Base-by-base conservation (phyloP, 2,888 invertebrate species). In the Dermolepida albohirtum region DNA sequence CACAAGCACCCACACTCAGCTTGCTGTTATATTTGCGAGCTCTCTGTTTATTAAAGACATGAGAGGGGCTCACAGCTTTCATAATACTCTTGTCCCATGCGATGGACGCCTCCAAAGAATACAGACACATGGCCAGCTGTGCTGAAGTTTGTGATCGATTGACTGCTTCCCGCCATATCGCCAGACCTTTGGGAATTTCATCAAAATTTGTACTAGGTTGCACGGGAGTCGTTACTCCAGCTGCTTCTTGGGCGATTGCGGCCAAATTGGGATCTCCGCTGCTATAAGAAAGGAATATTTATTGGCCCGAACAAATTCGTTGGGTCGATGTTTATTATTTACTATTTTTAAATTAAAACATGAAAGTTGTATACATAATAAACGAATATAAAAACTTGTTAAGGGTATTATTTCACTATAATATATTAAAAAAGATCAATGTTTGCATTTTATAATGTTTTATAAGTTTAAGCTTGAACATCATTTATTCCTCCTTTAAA, bases 51-150 rank as follows among this genome's bases (percentile, higher is more conserved):
- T 81, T 82, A 82, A 81, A 80, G 76, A 79, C 79, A 78, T 76
- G 75, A 75, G 79, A 77, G 74, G 77, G 81, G 92, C 95, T 90
- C 88, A 97, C 97, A 86, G 97, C 98, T 89, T 97, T 97, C 97
- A 98, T 97, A 80, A 97, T 95, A 86, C 97, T 97, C 86, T 97
- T 97, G 85, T 98, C 98, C 98, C 98, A 98, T 43, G 97, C 97
- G 77, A 98, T 95, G 80, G 93, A 93, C 1, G 92, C 91, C 81
- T 97, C 96, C 73, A 98, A 85, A 77, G 95, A 93, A 78, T 95
- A 93, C 68, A 96, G 87, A 75, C 94, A 92, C 90, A 96, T 92
- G 17, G 95, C 93, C 22, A 98, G 86, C 80, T 98, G 97, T 0
- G 97, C 94, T 0, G 96, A 91, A 0, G 96, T 96, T 77, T 89